Evolutionary conservation across 2,888 invertebrate species (phyloP).

Genomic region (Rhingia rostrata): DNA sequence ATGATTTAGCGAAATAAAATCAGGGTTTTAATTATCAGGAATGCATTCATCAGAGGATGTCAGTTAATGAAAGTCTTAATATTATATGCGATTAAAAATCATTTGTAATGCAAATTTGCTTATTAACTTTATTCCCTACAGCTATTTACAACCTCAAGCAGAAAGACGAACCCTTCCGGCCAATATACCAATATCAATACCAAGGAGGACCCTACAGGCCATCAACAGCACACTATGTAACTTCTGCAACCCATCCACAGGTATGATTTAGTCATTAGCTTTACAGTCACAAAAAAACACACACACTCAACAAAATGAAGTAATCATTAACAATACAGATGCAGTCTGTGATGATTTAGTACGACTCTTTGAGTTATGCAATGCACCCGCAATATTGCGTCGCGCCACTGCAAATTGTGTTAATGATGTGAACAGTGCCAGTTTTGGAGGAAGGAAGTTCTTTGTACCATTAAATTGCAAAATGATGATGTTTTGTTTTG

Average conservation of each 20-base stretch:
- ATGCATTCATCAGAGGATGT: too few species aligned
- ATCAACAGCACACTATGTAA: slow-evolving; percentile 78
- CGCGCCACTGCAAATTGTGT: not conserved
- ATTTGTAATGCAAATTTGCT: not conserved
- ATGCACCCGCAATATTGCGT: not conserved
- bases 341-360: not conserved
- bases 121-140: slow-evolving; percentile 9
- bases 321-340: not conserved
- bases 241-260: slow-evolving; percentile 78
- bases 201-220: slow-evolving; percentile 73
- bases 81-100: too few species aligned
- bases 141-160: slow-evolving; percentile 62
- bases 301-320: not conserved
- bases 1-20: too few species aligned
- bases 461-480: not conserved
- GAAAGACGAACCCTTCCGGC: slow-evolving; percentile 78
- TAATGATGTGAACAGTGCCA: not conserved
- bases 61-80: too few species aligned
- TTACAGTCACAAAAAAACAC: not conserved
- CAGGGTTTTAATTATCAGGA: too few species aligned
- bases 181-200: slow-evolving; percentile 76
- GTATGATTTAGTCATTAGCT: slow-evolving; percentile 68
- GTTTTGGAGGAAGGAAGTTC: not conserved
- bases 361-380: not conserved
- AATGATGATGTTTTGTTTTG: too few species aligned